These are phyloP conservation scores for Brienomyrus brachyistius DNA, from an alignment of 2,113 vertebrate genomes.

Conservation along the genomic window DNA sequence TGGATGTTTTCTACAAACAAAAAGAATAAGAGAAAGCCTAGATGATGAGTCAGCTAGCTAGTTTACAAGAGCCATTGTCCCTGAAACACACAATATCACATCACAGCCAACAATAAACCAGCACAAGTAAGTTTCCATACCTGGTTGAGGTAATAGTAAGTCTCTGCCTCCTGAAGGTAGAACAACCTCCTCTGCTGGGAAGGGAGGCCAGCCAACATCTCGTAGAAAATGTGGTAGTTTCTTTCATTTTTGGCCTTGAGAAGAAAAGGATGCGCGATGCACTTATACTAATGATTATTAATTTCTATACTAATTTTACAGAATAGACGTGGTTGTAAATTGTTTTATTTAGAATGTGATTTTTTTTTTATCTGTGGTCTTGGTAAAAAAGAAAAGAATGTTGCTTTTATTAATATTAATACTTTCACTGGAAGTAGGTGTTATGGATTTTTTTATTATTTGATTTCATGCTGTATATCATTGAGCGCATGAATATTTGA, in stretches of 20 bases:
- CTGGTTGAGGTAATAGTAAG: slow-evolving; percentile 95
- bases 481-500: neutral
- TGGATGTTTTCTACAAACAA: neutral
- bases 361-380: neutral
- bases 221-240: slow-evolving; percentile 97
- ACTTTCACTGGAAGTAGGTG: neutral
- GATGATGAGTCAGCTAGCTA: neutral
- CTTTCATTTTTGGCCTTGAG: slow-evolving; percentile 88
- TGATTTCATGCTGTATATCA: neutral
- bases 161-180: slow-evolving; percentile 89
- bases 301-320: neutral
- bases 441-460: neutral
- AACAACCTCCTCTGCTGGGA: slow-evolving; percentile 69
- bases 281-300: neutral
- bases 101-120: neutral
- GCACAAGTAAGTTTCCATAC: slow-evolving; percentile 33
- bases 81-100: neutral
- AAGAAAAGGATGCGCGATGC: slow-evolving; percentile 21
- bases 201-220: slow-evolving; percentile 88
- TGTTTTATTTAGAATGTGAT: neutral
- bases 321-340: neutral
- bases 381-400: neutral
- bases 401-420: neutral
- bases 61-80: neutral
- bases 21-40: neutral